Percentiles rank a stretch among this genome's conserved stretches.
Conservation (phyloP, 1,140 invertebrate species). For the silkworm (Bombyx mori) region DNA sequence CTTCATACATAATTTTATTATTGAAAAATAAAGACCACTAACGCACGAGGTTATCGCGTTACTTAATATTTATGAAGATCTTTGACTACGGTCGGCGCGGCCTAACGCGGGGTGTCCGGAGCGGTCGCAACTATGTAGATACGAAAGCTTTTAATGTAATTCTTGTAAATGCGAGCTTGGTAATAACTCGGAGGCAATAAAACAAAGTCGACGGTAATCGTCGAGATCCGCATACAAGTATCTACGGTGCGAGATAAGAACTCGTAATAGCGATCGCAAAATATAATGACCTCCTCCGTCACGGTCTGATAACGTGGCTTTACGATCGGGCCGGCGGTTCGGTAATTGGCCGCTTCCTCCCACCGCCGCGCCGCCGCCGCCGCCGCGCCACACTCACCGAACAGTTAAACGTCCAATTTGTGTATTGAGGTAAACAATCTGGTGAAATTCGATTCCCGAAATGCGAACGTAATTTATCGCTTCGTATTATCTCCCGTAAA, state of each 20-base stretch:
- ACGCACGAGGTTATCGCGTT: constrained; percentile 2
- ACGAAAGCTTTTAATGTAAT: constrained; percentile 16
- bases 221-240: constrained; percentile 6
- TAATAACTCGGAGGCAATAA: constrained; percentile 7
- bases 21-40: background rate
- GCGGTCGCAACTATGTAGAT: constrained; percentile 9
- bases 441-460: constrained; percentile 42
- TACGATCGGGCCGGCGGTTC: constrained; percentile 31
- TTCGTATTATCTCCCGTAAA: constrained; percentile 57
- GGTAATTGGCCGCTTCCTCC: constrained; percentile 39
- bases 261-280: constrained; percentile 22
- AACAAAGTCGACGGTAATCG: constrained; percentile 9
- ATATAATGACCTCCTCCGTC: constrained; percentile 32
- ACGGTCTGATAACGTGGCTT: constrained; percentile 38
- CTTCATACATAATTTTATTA: too few species aligned
- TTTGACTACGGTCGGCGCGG: background rate
- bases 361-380: constrained; percentile 11
- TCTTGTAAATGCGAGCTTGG: constrained; percentile 6
- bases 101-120: background rate
- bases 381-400: constrained; percentile 7
- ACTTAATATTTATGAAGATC: constrained; percentile 7
- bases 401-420: constrained; percentile 1
- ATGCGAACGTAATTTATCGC: constrained; percentile 52
- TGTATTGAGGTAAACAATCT: constrained; percentile 5
- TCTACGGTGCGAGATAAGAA: constrained; percentile 4